Evolutionary conservation across 2,888 invertebrate genomes (phyloP), one percentile per base, ranked within the genome.

Genomic region (Tricholauxania praeusta): DNA sequence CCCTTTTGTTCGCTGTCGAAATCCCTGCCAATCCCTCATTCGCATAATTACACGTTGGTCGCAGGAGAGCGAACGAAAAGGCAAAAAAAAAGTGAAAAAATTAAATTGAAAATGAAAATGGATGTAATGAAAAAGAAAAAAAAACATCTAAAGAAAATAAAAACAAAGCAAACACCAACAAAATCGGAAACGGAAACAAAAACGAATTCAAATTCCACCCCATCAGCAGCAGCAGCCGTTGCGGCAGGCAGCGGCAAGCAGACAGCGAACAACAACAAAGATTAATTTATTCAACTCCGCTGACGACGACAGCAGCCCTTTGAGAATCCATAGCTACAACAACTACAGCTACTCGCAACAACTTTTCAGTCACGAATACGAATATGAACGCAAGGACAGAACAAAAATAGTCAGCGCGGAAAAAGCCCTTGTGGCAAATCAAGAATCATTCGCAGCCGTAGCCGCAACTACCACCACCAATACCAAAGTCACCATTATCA

Each of bases 1-100:
- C 10, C 39, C 10, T 39, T n/a, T 39, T 39, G 39, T 10, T 39
- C 39, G 1, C 57, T 55, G 57, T 67, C 57, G 47, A 57, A 68
- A 57, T 57, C 68, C 59, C 68, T 59, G 68, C 59, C 68, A 57
- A 59, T 68, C 68, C 68, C 68, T 57, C 68, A 59, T 49, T 68
- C 68, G 57, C 68, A 57, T 59, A 59, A 57, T 59, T 68, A 59
- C 59, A 22, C 39, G 39, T 48, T 22, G 14, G 51, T 22, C 32
- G 47, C 55, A 22, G 53, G 19, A 48, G n/a, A 19, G 47, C n/a
- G 32, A 48, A 47, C 17, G 19, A 39, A 19, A 55, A 10, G 14
- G 15, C 57, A 59, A 17, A n/a, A 60, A 28, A 49, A 68, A n/a
- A 48, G 47, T 49, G 2, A 39, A 1, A 39, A 6, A 39, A 1